Evolutionary conservation across 2,888 invertebrate genomes (phyloP).

Genomic region (Yponomeuta evonymella): DNA sequence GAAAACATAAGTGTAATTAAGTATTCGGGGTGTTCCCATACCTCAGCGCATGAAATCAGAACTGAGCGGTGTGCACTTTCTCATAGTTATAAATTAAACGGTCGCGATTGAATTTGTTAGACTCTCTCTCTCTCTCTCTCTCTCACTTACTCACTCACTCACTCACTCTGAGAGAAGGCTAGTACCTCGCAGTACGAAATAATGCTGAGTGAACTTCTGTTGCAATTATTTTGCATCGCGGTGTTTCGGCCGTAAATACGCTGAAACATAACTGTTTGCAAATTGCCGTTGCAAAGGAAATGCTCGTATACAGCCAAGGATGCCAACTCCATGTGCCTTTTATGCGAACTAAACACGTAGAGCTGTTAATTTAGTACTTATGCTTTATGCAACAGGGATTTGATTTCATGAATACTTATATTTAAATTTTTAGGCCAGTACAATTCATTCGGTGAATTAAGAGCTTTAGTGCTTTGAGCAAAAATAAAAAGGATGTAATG

Average conservation of each 20-base stretch:
- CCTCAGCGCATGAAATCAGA: too few species aligned
- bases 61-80: too few species aligned
- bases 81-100: too few species aligned
- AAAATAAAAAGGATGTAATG: neutral
- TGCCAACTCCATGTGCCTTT: neutral
- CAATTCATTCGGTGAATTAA: neutral
- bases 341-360: neutral
- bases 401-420: neutral
- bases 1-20: too few species aligned
- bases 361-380: neutral
- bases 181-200: too few species aligned
- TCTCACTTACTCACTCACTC: too few species aligned
- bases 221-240: neutral
- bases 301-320: neutral
- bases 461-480: neutral
- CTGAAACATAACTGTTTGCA: conserved; percentile 1
- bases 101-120: too few species aligned
- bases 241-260: neutral
- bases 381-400: neutral
- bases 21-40: too few species aligned
- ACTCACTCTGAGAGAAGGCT: too few species aligned
- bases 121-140: too few species aligned
- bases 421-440: neutral
- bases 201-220: too few species aligned
- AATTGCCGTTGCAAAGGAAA: conserved; percentile 1